Base-by-base conservation (phyloP, 2,113 vertebrate species). In the Pipa parva region DNA sequence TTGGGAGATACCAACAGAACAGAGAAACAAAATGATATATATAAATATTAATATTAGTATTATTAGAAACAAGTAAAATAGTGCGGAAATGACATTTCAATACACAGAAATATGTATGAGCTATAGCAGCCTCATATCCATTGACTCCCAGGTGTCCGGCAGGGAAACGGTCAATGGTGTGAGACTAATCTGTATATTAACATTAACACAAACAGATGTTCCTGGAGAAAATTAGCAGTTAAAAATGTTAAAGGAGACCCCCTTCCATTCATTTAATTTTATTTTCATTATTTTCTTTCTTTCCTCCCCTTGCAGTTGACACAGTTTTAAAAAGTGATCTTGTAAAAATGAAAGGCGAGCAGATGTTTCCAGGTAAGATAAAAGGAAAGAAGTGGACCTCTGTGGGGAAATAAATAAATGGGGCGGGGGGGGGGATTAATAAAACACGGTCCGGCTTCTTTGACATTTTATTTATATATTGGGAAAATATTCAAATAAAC, bases 131-230 rank as follows among this genome's bases (percentile, higher is more conserved):
- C n/a, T n/a, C n/a, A n/a, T n/a, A n/a, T n/a, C n/a, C n/a, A n/a
- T n/a, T n/a, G n/a, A n/a, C n/a, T n/a, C n/a, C n/a, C 37, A 42
- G 37, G 2, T 42, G 13, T n/a, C 37, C 37, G 13, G 37, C 37
- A 42, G 2, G 13, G 37, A 42, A 42, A 4, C 10, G 15, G 37
- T 42, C 37, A 42, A 17, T 42, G 37, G 37, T 15, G 37, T 42
- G 37, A 42, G 37, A 42, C 37, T 2, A 17, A 42, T 42, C 37
- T 42, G 37, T 42, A 42, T 42, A 10, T 17, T 13, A 2, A 5
- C 20, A 56, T 66, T 58, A 57, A 13, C 21, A 50, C 42, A 67
- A 59, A 59, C 64, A 67, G 64, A 48, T 67, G 64, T 67, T 28
- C 26, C 6, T 28, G 18, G 42, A 37, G 29, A 42, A 56, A 39